Evolutionary conservation across 2,113 vertebrate genomes (phyloP).

Genomic region (Ahaetulla prasina): DNA sequence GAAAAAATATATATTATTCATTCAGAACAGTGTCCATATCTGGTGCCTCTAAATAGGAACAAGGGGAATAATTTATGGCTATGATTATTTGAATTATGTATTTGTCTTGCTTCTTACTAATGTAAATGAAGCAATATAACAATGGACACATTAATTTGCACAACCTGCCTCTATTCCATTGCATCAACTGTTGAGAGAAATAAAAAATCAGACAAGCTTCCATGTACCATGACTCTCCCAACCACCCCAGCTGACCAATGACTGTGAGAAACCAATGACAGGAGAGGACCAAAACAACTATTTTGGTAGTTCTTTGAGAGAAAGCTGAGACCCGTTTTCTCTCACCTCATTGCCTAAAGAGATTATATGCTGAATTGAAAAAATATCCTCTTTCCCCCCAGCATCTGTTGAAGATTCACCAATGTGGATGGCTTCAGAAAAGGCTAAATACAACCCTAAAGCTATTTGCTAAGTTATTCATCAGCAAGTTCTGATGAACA

Average conservation of each 20-base stretch:
- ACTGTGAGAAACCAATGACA: not conserved
- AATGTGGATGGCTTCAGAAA: not conserved
- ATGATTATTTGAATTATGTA: not conserved
- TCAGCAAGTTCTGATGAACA: not conserved
- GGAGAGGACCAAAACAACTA: not conserved
- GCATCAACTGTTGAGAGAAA: not conserved
- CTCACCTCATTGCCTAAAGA: not conserved
- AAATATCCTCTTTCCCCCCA: not conserved
- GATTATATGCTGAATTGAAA: not conserved
- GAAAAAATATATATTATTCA: not conserved
- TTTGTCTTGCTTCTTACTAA: not conserved
- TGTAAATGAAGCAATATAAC: not conserved
- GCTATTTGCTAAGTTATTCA: not conserved
- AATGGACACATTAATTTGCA: not conserved
- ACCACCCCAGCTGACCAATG: not conserved
- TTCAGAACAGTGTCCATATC: not conserved
- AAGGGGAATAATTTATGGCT: not conserved
- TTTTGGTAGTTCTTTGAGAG: not conserved
- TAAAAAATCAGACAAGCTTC: not conserved
- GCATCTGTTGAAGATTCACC: not conserved
- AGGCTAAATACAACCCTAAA: not conserved
- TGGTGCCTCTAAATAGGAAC: not conserved
- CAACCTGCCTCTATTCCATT: not conserved
- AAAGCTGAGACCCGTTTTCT: not conserved
- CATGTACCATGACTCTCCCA: not conserved